A percentile compares a stretch with the other conserved stretches of the same genome.
Evolutionary conservation across 2,113 vertebrate genomes (phyloP).

Genomic region (Entelurus aequoreus): DNA sequence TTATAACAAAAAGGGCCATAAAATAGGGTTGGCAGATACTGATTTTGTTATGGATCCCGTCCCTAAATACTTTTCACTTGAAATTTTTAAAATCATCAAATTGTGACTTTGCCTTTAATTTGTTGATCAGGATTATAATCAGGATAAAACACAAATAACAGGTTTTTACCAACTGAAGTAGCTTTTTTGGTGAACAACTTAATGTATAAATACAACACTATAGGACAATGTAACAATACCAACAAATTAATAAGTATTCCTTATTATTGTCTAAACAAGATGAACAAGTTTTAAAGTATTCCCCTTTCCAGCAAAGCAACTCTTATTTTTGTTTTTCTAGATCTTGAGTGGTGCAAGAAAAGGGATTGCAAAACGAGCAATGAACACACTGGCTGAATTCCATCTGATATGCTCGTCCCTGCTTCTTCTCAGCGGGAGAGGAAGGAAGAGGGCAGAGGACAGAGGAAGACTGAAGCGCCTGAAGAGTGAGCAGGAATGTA

Average conservation of each 20-base stretch:
- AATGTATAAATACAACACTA: too few species aligned
- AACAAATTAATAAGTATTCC: too few species aligned
- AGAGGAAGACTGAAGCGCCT: neutral
- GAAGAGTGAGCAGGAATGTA: neutral
- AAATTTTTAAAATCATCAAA: too few species aligned
- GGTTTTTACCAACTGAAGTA: too few species aligned
- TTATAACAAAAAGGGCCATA: neutral
- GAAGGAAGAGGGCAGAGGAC: neutral
- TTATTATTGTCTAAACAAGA: neutral
- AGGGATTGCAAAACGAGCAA: neutral
- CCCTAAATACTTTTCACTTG: too few species aligned
- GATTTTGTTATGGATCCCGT: too few species aligned
- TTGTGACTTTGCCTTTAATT: too few species aligned
- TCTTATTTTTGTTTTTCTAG: neutral
- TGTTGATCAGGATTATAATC: too few species aligned
- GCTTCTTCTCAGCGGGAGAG: conserved; percentile 1
- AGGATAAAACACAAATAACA: too few species aligned
- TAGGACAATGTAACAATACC: too few species aligned
- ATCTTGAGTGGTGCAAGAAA: neutral
- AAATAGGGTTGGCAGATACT: too few species aligned
- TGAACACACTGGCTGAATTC: neutral
- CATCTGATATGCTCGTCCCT: neutral
- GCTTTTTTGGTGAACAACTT: too few species aligned
- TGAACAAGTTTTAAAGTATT: neutral
- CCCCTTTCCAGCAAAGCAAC: neutral